A percentile compares a stretch with the other conserved stretches of the same genome.
phyloP scores from a whole-genome alignment of 2,797 vertebrate genomes.

The Geotrypetes seraphini region DNA sequence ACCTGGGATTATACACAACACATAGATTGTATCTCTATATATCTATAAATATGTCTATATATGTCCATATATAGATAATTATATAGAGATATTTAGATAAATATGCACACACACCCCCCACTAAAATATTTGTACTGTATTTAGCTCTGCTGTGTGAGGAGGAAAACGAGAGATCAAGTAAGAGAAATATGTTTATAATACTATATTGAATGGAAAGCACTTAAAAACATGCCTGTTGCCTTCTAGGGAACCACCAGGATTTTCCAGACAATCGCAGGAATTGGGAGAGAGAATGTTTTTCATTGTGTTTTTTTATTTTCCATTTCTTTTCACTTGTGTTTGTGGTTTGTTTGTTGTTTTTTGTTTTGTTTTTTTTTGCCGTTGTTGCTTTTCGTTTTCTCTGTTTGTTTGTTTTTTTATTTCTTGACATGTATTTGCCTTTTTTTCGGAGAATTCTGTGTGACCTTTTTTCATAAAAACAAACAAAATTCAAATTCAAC shows the following conservation, averaged over 20 bases:
- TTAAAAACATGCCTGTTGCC: slow-evolving; percentile 58
- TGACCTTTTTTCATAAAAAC: slow-evolving; percentile 66
- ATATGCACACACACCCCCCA: slow-evolving; percentile 4
- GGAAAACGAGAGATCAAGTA: slow-evolving; percentile 6
- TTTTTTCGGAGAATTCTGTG: slow-evolving; percentile 59
- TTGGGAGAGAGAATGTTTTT: slow-evolving; percentile 58
- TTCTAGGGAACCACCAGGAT: slow-evolving; percentile 48
- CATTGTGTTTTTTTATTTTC: slow-evolving; percentile 31
- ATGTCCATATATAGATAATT: no score
- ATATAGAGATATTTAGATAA: not conserved
- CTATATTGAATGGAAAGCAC: slow-evolving; percentile 67
- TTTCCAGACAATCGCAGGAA: slow-evolving; percentile 81
- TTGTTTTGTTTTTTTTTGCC: slow-evolving; percentile 36
- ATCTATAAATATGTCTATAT: no score
- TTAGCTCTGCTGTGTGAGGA: slow-evolving; percentile 7
- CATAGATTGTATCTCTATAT: no score
- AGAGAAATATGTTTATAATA: slow-evolving; percentile 34
- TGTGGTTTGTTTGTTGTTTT: slow-evolving; percentile 33
- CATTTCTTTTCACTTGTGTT: slow-evolving; percentile 19
- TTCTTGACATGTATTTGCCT: slow-evolving; percentile 44
- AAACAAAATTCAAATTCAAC: slow-evolving; percentile 31
- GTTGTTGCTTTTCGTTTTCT: slow-evolving; percentile 30
- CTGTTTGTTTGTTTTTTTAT: no score
- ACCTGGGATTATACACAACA: slow-evolving; percentile 41
- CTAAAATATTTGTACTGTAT: not conserved